A percentile compares a stretch with the other conserved stretches of the same genome.
Evolutionary conservation across 2,797 vertebrate species (phyloP).

Genomic region (Microctenopoma stevenorrisi): DNA sequence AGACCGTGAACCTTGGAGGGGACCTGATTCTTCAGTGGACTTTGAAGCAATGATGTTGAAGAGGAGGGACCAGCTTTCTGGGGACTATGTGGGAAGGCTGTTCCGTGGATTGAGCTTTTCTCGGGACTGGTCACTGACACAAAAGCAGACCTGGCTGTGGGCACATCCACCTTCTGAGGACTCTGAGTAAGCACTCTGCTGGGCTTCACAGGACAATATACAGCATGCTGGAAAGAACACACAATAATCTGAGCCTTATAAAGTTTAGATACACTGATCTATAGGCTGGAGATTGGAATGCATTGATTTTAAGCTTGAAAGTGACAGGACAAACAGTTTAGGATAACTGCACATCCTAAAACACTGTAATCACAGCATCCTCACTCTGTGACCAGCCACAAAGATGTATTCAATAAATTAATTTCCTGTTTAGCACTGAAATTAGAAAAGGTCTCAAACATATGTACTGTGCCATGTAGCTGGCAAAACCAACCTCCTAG

Average conservation of each 20-base stretch:
- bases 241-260: neutral
- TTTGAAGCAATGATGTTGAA: slow-evolving; percentile 49
- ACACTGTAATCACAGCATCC: too few species aligned
- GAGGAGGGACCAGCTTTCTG: slow-evolving; percentile 36
- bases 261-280: neutral
- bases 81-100: slow-evolving; percentile 27
- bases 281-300: too few species aligned
- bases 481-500: too few species aligned
- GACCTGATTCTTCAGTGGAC: slow-evolving; percentile 77
- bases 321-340: too few species aligned
- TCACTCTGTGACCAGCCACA: too few species aligned
- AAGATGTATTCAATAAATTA: neutral
- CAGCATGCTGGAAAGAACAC: slow-evolving; percentile 52
- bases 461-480: too few species aligned
- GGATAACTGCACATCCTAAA: too few species aligned
- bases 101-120: slow-evolving; percentile 49
- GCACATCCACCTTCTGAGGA: slow-evolving; percentile 59
- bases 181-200: slow-evolving; percentile 56
- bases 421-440: neutral
- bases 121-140: slow-evolving; percentile 40
- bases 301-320: too few species aligned
- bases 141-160: slow-evolving; percentile 43
- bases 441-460: too few species aligned
- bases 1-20: slow-evolving; percentile 34
- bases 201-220: slow-evolving; percentile 69